Base-by-base conservation (phyloP, 1,140 invertebrate species). In the Listronotus bonariensis region DNA sequence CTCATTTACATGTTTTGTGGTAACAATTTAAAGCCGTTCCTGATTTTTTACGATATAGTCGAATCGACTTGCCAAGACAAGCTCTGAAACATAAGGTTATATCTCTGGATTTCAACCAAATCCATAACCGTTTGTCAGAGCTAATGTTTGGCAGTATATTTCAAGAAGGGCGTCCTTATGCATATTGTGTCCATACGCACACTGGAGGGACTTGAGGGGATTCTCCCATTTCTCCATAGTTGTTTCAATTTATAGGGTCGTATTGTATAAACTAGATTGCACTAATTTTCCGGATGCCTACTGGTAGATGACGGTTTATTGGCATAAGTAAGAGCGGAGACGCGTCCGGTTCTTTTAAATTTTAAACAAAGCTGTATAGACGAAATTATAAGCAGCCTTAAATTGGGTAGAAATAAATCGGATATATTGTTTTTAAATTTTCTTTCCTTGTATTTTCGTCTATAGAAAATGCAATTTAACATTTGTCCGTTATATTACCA, bases 81-180 rank as follows among this genome's bases (percentile, higher is more conserved):
- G 57, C 59, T 68, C 68, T 69, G 68, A 71, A 70, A 73, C 74
- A 76, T 74, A 76, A 74, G 73, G 72, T 72, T 72, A 73, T 74
- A 71, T 67, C 64, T 67, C 73, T 77, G 76, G 76, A 77, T 76
- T 73, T 72, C 74, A 77, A 77, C 74, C 76, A 77, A 76, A 75
- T 72, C 68, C 74, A 77, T 77, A 76, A 76, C 69, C 72, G 76
- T 77, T 74, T 75, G 68, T 77, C 74, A 77, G 72, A 62, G 69
- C 67, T 77, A 77, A 77, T 77, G 74, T 72, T 65, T 60, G 59
- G 58, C 51, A 49, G 68, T 63, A 63, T 63, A 63, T 63, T 63
- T 63, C 51, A 38, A 64, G 60, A 63, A 70, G 69, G 66, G 60
- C 53, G 66, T 65, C 41, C 60, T 63, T 63, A 63, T 65, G 46